Percentiles rank a stretch among this genome's conserved stretches.
These are phyloP conservation scores for Micromesistius poutassou DNA, from an alignment of 2,797 vertebrate genomes.

Conservation along the genomic window DNA sequence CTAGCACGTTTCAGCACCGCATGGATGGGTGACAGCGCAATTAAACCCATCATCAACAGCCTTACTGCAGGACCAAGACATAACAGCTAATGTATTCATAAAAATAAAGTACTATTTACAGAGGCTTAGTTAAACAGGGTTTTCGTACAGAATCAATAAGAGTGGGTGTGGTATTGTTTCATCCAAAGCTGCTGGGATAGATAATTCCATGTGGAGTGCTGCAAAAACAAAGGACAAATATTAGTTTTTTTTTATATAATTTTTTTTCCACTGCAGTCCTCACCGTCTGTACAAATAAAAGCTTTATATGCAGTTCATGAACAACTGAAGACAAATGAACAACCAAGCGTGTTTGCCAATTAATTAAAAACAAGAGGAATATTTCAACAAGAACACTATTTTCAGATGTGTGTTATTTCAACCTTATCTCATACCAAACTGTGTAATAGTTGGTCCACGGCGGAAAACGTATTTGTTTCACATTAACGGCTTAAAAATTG, in stretches of 20 bases:
- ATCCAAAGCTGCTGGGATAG: conserved; percentile 64
- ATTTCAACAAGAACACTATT: neutral
- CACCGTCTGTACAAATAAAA: neutral
- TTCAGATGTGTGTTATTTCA: neutral
- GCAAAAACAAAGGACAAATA: conserved; percentile 30
- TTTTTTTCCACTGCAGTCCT: neutral
- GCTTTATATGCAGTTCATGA: neutral
- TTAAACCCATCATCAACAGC: too few species aligned
- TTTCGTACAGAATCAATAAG: conserved; percentile 67
- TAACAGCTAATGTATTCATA: neutral
- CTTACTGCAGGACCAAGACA: neutral
- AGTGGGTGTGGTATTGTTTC: conserved; percentile 63
- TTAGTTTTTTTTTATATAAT: neutral
- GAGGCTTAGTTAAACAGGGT: neutral
- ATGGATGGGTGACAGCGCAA: too few species aligned
- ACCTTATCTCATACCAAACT: too few species aligned
- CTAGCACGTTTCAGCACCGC: too few species aligned
- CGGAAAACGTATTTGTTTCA: too few species aligned
- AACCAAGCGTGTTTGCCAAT: neutral
- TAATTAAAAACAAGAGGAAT: neutral
- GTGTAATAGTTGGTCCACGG: too few species aligned
- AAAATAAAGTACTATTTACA: neutral
- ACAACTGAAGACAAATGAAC: neutral
- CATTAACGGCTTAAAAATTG: too few species aligned
- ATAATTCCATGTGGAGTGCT: conserved; percentile 68